phyloP scores from a whole-genome alignment of 2,888 invertebrate species.

The Barypeithes pellucidus region DNA sequence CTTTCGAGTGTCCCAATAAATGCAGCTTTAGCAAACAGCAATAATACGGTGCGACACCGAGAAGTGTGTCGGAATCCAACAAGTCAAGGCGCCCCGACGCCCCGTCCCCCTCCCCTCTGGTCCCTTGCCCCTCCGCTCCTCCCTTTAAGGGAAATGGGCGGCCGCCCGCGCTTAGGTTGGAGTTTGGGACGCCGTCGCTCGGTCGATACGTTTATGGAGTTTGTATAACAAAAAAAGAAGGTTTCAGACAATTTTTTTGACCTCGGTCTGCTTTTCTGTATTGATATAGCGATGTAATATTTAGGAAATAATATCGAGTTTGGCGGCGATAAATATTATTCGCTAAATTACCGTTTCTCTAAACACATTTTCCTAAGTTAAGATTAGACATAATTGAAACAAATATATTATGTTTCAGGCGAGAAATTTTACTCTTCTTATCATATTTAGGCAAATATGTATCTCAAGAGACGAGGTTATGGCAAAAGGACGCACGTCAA shows the following conservation, averaged over 20 bases:
- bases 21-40: slow-evolving; percentile 67
- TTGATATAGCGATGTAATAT: no score
- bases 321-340: no score
- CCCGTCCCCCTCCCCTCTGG: slow-evolving; percentile 65
- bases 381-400: no score
- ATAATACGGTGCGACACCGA: slow-evolving; percentile 68
- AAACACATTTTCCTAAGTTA: no score
- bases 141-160: slow-evolving; percentile 62
- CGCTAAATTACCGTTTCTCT: no score
- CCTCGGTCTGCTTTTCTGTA: background rate
- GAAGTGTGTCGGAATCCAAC: slow-evolving; percentile 70
- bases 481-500: no score
- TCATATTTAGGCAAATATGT: no score
- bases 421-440: no score
- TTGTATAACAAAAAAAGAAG: slow-evolving; percentile 41
- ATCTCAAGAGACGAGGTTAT: no score
- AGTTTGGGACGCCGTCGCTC: slow-evolving; percentile 34
- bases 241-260: slow-evolving; percentile 30
- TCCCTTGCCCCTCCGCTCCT: slow-evolving; percentile 63
- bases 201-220: slow-evolving; percentile 44
- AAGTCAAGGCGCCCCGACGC: slow-evolving; percentile 70
- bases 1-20: slow-evolving; percentile 60
- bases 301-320: no score
- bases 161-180: slow-evolving; percentile 54
- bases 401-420: no score